Evolutionary conservation across 2,797 vertebrate genomes (phyloP), one percentile per base, ranked within the genome.

Genomic region (Acrossocheilus wenchowensis): DNA sequence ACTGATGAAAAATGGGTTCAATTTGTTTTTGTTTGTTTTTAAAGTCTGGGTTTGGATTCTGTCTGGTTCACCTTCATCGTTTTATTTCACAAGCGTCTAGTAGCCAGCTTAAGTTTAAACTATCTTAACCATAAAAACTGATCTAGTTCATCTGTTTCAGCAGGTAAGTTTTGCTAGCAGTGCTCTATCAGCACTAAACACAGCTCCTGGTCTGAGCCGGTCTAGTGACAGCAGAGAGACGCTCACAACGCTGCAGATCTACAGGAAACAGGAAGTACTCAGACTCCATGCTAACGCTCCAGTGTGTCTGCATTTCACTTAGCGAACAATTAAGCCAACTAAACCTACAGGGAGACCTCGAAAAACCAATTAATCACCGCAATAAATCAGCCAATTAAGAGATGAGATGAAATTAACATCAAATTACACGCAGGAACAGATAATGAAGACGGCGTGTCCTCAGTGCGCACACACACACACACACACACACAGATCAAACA

Each of bases 361-460:
- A 64, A 74, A 81, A 87, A 87, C 68, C 82, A 89, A 87, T 87
- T 89, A 89, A 87, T 89, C 72, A 84, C 43, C 26, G 39, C 62
- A 87, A 89, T 89, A 84, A 87, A 87, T 89, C 83, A 80, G 60
- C 66, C 83, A 45, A 81, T 87, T 87, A 89, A 87, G 57, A 41
- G 83, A 45, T 60, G 64, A 74, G 57, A 88, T 64, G 54, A 60
- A 79, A 86, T 88, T 73, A 88, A 45, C 80, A 72, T 64, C 48
- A 54, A 17, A 86, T 68, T 15, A 78, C 54, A 68, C 66, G 39
- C 36, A 30, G 64, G 21, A 48, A n/a, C 19, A 23, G 60, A 81
- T 81, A 48, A 66, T 81, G 60, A 81, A 81, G 78, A 3, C 10
- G 10, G n/a, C 2, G 39, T 52, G 60, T 66, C 9, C 60, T 60